Evolutionary conservation across 2,797 vertebrate species (phyloP).

Genomic region (Tinamus major): DNA sequence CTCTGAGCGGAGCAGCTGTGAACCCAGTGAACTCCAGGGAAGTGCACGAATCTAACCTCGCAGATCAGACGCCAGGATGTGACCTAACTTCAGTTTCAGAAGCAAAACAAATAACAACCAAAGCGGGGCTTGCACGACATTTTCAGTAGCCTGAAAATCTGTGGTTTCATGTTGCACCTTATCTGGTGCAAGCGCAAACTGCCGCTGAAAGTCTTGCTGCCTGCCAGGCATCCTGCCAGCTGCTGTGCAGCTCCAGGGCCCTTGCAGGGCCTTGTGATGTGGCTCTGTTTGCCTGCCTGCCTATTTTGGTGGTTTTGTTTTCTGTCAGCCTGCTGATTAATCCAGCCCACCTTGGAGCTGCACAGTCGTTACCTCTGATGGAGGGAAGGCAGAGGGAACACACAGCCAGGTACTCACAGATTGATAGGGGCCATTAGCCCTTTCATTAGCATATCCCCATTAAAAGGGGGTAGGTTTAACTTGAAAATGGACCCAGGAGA

Average conservation of each 20-base stretch:
- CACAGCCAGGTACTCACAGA: not conserved
- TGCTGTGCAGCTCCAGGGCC: not conserved
- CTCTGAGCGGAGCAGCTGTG: constrained; percentile 41
- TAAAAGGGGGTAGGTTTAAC: not conserved
- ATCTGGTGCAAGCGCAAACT: not conserved
- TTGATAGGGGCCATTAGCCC: not conserved
- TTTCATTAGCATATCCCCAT: not conserved
- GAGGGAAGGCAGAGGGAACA: not conserved
- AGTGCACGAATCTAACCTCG: not conserved
- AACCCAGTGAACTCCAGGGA: constrained; percentile 41
- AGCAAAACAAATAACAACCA: constrained; percentile 25
- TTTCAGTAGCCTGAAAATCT: constrained; percentile 17
- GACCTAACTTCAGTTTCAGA: constrained; percentile 40
- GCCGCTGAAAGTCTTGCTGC: not conserved
- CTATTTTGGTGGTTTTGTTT: not conserved
- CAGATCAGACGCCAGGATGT: constrained; percentile 4
- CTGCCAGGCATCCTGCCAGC: not conserved
- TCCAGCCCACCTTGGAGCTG: not conserved
- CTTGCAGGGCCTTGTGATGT: not conserved
- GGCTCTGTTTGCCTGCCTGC: not conserved
- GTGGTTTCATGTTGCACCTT: not conserved
- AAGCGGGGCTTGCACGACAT: constrained; percentile 4
- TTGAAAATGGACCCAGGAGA: not conserved
- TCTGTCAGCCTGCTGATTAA: not conserved
- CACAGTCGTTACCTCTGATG: not conserved